Percentiles rank a stretch among this genome's conserved stretches.
Conservation (phyloP, 1,140 invertebrate species). For the Condylostylus longicornis region DNA sequence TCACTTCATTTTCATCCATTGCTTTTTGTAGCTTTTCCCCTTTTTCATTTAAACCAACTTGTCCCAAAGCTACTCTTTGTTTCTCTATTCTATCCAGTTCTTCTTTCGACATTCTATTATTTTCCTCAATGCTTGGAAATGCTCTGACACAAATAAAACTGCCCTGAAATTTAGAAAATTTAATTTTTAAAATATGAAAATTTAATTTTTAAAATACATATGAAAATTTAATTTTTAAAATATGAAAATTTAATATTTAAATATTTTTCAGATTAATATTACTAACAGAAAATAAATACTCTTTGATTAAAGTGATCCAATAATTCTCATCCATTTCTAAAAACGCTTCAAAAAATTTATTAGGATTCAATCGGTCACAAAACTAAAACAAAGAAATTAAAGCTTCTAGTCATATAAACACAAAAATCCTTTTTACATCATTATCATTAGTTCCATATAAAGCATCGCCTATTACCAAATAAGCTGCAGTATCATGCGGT, state of each 20-base stretch:
- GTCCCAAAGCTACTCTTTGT: slow-evolving; percentile 47
- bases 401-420: background rate
- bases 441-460: slow-evolving; percentile 60
- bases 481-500: slow-evolving; percentile 59
- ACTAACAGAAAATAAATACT: slow-evolving; percentile 47
- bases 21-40: slow-evolving; percentile 47
- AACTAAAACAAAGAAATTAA: slow-evolving; percentile 40
- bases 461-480: slow-evolving; percentile 63
- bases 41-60: slow-evolving; percentile 49
- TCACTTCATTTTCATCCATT: slow-evolving; percentile 63
- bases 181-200: too few relatives aligned
- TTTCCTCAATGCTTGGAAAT: slow-evolving; percentile 40
- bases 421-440: slow-evolving; percentile 42
- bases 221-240: too few relatives aligned
- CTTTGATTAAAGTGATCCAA: slow-evolving; percentile 56
- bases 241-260: background rate
- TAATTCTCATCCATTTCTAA: slow-evolving; percentile 44
- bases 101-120: slow-evolving; percentile 42
- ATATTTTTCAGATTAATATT: background rate
- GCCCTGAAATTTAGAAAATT: slow-evolving; percentile 10
- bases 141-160: slow-evolving; percentile 38
- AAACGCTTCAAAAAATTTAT: slow-evolving; percentile 46
- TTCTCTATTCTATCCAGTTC: slow-evolving; percentile 51
- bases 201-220: slow-evolving; percentile 1
- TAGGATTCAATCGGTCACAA: slow-evolving; percentile 53